phyloP scores from a whole-genome alignment of 2,888 invertebrate species.

The Odontocerum albicorne region DNA sequence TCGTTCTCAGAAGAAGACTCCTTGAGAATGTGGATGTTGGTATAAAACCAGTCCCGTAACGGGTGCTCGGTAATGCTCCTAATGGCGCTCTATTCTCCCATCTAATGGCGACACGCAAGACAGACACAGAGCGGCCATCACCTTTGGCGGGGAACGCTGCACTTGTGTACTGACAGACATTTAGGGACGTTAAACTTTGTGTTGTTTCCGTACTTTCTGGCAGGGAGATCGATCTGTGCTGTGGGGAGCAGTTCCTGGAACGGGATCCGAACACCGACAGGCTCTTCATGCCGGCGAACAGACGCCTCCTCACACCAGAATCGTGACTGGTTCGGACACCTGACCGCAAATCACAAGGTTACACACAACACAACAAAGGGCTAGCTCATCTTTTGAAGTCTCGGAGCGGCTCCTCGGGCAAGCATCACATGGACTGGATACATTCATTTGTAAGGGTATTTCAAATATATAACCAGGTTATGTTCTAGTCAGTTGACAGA shows the following conservation, averaged over 20 bases:
- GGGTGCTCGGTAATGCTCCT: no score
- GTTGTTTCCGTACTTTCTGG: slow-evolving; percentile 73
- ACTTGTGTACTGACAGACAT: slow-evolving; percentile 24
- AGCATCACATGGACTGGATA: no score
- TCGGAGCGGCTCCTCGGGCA: no score
- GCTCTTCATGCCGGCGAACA: slow-evolving; percentile 81
- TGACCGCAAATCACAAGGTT: slow-evolving; percentile 23
- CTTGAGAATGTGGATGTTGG: no score
- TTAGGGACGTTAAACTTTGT: slow-evolving; percentile 32
- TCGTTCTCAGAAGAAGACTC: no score
- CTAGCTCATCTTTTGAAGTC: no score
- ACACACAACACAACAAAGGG: no score
- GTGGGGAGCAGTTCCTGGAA: slow-evolving; percentile 67
- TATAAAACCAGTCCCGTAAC: no score
- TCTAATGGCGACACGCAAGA: slow-evolving; percentile 7
- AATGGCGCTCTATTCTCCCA: slow-evolving; percentile 2
- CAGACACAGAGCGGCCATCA: slow-evolving; percentile 23
- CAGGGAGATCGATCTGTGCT: slow-evolving; percentile 82
- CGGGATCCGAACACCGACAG: slow-evolving; percentile 73
- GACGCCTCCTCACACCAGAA: slow-evolving; percentile 70
- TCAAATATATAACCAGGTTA: no score
- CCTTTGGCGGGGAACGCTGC: slow-evolving; percentile 25
- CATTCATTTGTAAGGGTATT: no score
- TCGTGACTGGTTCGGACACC: slow-evolving; percentile 41
- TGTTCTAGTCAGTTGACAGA: no score